Conservation (phyloP, 2,113 vertebrate genomes). For the Siniperca knerii region DNA sequence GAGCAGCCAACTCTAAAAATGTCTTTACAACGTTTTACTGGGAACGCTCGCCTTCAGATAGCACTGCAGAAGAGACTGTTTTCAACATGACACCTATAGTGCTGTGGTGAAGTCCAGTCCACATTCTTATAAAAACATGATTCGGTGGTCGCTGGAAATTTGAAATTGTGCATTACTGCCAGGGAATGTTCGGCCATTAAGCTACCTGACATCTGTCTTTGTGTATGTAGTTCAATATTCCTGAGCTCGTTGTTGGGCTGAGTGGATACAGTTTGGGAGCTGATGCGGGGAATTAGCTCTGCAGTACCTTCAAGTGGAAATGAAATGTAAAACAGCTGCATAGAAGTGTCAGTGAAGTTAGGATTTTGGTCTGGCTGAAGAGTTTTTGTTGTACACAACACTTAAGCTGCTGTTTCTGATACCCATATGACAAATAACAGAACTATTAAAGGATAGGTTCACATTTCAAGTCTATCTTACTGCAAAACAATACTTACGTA, state of each 20-base stretch:
- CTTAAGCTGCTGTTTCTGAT: neutral
- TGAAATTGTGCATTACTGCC: conserved; percentile 27
- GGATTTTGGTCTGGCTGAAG: neutral
- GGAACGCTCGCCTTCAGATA: neutral
- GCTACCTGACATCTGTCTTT: conserved; percentile 61
- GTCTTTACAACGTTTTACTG: neutral
- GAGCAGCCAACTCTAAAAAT: conserved; percentile 17
- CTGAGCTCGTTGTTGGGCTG: conserved; percentile 13
- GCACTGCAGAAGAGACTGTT: neutral
- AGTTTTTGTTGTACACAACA: neutral
- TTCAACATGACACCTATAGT: conserved; percentile 32
- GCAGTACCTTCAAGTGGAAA: conserved; percentile 33
- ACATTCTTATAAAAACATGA: conserved; percentile 29
- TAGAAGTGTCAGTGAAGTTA: conserved; percentile 8
- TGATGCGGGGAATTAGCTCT: conserved; percentile 40
- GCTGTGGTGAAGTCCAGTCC: conserved; percentile 19
- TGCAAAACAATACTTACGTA: neutral
- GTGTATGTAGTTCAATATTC: conserved; percentile 50
- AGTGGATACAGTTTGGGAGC: conserved; percentile 14
- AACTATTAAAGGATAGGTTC: neutral
- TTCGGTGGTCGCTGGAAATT: conserved; percentile 37
- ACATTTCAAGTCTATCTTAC: neutral
- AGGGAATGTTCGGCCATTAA: conserved; percentile 45
- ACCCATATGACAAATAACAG: neutral
- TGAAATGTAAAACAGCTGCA: conserved; percentile 57